phyloP scores from a whole-genome alignment of 2,888 invertebrate genomes.

The Artemia sinica region DNA sequence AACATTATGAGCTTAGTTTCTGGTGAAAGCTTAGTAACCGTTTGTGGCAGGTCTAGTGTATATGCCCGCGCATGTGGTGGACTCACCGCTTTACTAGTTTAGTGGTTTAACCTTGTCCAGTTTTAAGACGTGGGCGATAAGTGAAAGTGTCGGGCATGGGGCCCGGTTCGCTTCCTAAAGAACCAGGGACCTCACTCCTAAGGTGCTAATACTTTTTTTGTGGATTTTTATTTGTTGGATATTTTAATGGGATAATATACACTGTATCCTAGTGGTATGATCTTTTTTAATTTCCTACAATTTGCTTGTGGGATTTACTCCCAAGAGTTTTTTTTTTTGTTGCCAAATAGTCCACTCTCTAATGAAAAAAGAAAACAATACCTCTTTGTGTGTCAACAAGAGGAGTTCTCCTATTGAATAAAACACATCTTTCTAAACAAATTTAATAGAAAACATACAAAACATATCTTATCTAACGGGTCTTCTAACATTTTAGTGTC shows the following conservation, averaged over 20 bases:
- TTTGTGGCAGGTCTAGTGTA: slow-evolving; percentile 13
- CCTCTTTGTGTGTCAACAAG: too few species aligned
- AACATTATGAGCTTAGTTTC: slow-evolving; percentile 8
- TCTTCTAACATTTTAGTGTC: too few species aligned
- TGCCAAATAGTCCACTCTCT: too few species aligned
- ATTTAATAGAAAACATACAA: too few species aligned
- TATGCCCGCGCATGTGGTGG: slow-evolving; percentile 14
- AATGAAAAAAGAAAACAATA: too few species aligned
- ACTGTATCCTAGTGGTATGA: slow-evolving; percentile 3
- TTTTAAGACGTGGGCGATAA: slow-evolving; percentile 4
- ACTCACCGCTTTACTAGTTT: slow-evolving; percentile 6
- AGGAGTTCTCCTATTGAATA: too few species aligned
- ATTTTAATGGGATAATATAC: neutral
- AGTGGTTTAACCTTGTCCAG: slow-evolving; percentile 3
- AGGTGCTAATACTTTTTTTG: slow-evolving; percentile 2
- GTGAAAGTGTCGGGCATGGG: slow-evolving; percentile 11
- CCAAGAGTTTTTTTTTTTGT: too few species aligned
- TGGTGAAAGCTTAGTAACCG: slow-evolving; percentile 1
- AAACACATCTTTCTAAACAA: too few species aligned
- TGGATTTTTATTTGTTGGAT: slow-evolving; percentile 7
- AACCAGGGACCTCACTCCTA: slow-evolving; percentile 14
- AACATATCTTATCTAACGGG: too few species aligned
- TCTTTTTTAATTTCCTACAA: too few species aligned
- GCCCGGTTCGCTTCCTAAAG: slow-evolving; percentile 11
- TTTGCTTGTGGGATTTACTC: too few species aligned